Evolutionary conservation across 2,113 vertebrate genomes (phyloP), one percentile per base, ranked within the genome.

Genomic region (Pteruthius melanotis): DNA sequence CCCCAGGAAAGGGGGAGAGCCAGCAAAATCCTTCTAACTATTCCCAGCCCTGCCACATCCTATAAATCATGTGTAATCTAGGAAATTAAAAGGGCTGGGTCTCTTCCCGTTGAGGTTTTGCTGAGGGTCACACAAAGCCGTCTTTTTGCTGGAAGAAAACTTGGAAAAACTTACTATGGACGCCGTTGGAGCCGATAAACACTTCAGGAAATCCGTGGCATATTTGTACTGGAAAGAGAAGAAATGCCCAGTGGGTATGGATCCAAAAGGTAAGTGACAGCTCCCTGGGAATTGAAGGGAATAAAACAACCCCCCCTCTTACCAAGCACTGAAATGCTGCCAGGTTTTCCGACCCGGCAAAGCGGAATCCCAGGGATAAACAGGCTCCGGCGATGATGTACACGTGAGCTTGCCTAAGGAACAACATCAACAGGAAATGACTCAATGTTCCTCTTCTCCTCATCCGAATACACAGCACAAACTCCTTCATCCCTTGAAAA

Each of bases 381-480:
- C 99, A 99, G 1, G 99, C 99, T 65, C 99, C 99, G 15, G 99
- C 99, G 6, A 99, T 99, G 54, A 99, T 99, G 98, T 99, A 99
- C 95, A 99, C 98, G 17, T 99, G 99, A 56, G 99, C 99, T 98
- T 99, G 99, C 87, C 99, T 99, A 91, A 61, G 97, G 95, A 96
- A 33, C 47, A 95, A 96, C 42, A 86, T 2, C 64, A 93, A 92
- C 49, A 90, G 88, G 88, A 95, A 89, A 65, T 82, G 31, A 93
- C 53, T 77, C 27, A 42, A 57, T 22, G 22, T 26, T 83, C 72
- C 52, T 65, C 74, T 83, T 81, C 42, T 80, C 61, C 63, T 76
- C 79, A 42, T 65, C 45, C 56, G 40, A 91, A 76, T 22, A 80
- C 1, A 2, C 21, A 53, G 52, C 40, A 78, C 52, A 53, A 44